Evolutionary conservation across 1,140 invertebrate species (phyloP), one percentile per base, ranked within the genome.

Genomic region (Panagrolaimus sp.): DNA sequence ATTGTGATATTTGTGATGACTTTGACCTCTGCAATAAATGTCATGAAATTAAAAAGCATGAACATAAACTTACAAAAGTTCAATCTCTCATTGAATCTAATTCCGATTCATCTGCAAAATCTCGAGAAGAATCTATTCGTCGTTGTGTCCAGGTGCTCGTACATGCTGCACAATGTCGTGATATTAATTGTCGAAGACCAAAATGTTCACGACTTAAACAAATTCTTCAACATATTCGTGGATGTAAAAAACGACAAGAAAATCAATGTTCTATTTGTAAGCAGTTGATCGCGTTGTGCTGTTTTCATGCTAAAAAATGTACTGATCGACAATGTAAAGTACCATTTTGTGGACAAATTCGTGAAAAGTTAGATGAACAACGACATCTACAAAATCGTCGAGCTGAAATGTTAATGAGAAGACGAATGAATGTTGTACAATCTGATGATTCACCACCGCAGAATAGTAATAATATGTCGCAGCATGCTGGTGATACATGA

Each of bases 181-280:
- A 99, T 85, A 95, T 95, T 63, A 98, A 98, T 85, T 99, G 96
- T 85, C 88, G 93, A 63, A 85, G 96, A 71, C 90, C 91, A 9
- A 93, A 92, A 73, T 99, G 96, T 86, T 90, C 92, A 84, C 97
- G 95, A 86, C 98, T 99, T 95, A 98, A 98, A 86, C 88, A 92
- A 67, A 93, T 98, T 47, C 92, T 98, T 1, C 89, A 89, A 65
- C 96, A 98, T 85, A 96, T 95, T 1, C 96, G 94, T 86, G 74
- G 76, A 72, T 99, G 96, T 87, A 96, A 96, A 84, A 87, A 92
- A 68, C 96, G 96, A 85, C 93, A 91, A 31, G 94, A 93, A 64
- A 72, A 78, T 82, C 92, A 92, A 74, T 99, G 96, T 85, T 91
- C 92, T 11, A 95, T 98, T 75, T 99, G 96, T 87, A 98, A 98